These are phyloP conservation scores for Helicoverpa assulta DNA, from an alignment of 2,888 invertebrate genomes.

Conservation along the genomic window DNA sequence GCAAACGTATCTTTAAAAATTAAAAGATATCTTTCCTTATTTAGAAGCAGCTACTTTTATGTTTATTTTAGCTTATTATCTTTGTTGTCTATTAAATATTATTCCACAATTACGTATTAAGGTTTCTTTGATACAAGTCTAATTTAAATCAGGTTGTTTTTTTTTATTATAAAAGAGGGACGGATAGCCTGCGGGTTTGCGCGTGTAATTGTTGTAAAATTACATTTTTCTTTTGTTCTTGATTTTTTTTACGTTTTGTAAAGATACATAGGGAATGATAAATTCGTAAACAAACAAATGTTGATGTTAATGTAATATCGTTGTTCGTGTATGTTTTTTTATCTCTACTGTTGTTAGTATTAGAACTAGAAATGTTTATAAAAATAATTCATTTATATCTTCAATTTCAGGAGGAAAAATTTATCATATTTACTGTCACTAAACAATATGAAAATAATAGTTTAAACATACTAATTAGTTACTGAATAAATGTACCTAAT, in stretches of 20 bases:
- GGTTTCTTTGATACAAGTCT: slow-evolving; percentile 14
- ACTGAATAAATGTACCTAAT: not conserved
- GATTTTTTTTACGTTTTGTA: not conserved
- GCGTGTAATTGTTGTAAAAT: slow-evolving; percentile 23
- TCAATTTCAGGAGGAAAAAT: no score
- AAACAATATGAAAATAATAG: no score
- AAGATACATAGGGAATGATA: slow-evolving; percentile 2
- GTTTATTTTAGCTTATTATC: slow-evolving; percentile 9
- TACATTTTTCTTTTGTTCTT: slow-evolving; percentile 15
- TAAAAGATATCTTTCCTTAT: slow-evolving; percentile 41
- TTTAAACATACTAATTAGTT: no score
- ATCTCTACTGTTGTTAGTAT: not conserved
- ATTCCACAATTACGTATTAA: slow-evolving; percentile 21
- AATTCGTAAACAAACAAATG: not conserved
- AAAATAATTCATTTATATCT: not conserved
- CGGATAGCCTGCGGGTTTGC: slow-evolving; percentile 6
- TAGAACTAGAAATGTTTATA: not conserved
- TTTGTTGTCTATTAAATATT: slow-evolving; percentile 26
- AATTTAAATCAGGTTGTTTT: slow-evolving; percentile 19
- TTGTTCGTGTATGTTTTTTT: not conserved
- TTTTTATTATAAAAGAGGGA: not conserved
- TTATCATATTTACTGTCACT: no score
- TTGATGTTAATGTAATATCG: not conserved
- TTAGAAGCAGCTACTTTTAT: slow-evolving; percentile 12
- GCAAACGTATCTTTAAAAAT: slow-evolving; percentile 51